Conservation (phyloP, 2,888 invertebrate species). For the Oligia strigilis region DNA sequence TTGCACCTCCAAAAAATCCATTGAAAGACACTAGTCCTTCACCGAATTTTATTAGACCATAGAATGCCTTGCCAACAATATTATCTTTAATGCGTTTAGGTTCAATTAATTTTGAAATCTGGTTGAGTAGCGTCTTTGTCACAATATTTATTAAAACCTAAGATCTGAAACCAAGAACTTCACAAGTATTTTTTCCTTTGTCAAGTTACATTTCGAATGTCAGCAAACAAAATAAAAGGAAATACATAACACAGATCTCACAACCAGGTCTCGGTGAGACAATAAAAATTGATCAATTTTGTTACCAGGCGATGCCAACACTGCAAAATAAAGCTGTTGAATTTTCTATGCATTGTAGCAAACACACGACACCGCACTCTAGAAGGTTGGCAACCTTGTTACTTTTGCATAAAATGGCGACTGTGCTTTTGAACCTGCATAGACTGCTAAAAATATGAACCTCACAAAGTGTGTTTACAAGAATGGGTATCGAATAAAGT, state of each 20-base stretch:
- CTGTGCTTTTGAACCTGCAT: slow-evolving; percentile 4
- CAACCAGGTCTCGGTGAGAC: slow-evolving; percentile 31
- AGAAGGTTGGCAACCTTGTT: slow-evolving; percentile 20
- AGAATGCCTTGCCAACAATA: not conserved
- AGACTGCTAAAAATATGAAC: not conserved
- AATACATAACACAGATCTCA: slow-evolving; percentile 35
- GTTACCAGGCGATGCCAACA: slow-evolving; percentile 33
- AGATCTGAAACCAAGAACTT: not conserved
- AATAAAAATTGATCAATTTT: slow-evolving; percentile 61
- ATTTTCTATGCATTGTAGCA: slow-evolving; percentile 44
- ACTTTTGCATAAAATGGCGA: slow-evolving; percentile 15
- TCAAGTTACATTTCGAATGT: slow-evolving; percentile 2
- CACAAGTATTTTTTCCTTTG: not conserved
- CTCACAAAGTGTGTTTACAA: not conserved
- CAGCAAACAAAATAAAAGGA: slow-evolving; percentile 36
- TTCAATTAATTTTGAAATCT: not conserved
- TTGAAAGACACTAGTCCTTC: no score
- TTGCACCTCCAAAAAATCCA: no score
- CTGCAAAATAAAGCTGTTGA: slow-evolving; percentile 44
- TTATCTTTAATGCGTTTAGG: not conserved
- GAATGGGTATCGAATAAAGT: not conserved
- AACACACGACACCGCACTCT: slow-evolving; percentile 7
- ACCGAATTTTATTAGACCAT: no score
- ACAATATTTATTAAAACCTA: not conserved
- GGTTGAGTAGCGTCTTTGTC: no score